These are phyloP conservation scores for Myiothlypis coronata DNA, from an alignment of 2,797 vertebrate genomes.

Conservation along the genomic window DNA sequence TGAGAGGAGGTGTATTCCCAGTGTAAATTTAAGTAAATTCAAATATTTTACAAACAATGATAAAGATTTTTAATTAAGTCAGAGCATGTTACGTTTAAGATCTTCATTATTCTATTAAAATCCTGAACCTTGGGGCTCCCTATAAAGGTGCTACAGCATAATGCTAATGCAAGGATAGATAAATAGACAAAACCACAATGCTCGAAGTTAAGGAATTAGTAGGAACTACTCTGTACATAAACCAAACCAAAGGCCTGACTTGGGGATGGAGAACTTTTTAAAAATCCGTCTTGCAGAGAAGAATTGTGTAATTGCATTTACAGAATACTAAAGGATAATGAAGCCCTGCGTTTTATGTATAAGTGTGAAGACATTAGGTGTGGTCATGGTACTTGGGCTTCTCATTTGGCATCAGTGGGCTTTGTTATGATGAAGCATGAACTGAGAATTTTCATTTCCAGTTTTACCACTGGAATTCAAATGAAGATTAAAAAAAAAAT, in stretches of 20 bases:
- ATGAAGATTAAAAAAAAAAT: background rate
- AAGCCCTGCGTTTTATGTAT: background rate
- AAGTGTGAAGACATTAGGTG: background rate
- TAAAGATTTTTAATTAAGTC: background rate
- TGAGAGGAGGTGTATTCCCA: background rate
- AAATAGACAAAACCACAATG: background rate
- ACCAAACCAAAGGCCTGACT: background rate
- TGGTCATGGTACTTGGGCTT: background rate
- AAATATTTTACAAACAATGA: background rate
- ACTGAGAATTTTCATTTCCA: background rate
- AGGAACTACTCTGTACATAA: background rate
- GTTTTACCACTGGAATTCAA: background rate
- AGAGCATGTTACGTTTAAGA: fast-evolving
- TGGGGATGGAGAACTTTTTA: fast-evolving
- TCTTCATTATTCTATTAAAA: background rate
- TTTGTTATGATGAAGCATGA: background rate
- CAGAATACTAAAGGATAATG: background rate
- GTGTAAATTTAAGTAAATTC: background rate
- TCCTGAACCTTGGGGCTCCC: background rate
- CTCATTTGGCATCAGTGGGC: background rate
- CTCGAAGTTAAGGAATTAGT: background rate
- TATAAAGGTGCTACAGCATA: background rate
- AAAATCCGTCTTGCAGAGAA: background rate
- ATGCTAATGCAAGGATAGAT: background rate
- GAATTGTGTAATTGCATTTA: background rate